phyloP scores from a whole-genome alignment of 2,888 invertebrate species.

The Griposia aprilina region DNA sequence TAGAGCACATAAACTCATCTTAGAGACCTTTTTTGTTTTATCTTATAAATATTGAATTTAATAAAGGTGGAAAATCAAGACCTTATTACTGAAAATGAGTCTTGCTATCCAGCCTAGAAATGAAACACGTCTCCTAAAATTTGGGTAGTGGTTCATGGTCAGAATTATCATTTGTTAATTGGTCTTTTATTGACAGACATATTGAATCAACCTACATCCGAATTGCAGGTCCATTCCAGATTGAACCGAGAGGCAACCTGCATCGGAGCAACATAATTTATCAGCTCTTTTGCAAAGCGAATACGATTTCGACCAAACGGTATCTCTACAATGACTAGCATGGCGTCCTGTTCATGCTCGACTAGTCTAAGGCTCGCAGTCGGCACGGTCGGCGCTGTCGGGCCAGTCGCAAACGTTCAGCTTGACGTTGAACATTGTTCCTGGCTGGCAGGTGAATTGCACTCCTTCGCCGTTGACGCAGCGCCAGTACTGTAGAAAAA shows the following conservation, averaged over 20 bases:
- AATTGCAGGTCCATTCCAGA: constrained; percentile 20
- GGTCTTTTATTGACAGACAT: constrained; percentile 18
- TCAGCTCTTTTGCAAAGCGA: constrained; percentile 51
- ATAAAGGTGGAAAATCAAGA: constrained; percentile 32
- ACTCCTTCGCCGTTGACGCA: constrained; percentile 95
- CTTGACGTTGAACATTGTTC: constrained; percentile 93
- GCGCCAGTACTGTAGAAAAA: constrained; percentile 93
- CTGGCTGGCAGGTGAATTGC: constrained; percentile 93
- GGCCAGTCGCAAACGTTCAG: constrained; percentile 96
- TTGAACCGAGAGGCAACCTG: constrained; percentile 33
- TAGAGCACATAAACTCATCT: neutral
- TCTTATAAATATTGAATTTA: neutral
- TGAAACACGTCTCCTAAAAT: constrained; percentile 5
- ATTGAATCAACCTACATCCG: neutral
- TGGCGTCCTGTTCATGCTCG: constrained; percentile 45
- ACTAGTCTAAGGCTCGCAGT: constrained; percentile 83
- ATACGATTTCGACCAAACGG: constrained; percentile 60
- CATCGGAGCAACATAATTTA: constrained; percentile 46
- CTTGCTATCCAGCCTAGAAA: neutral
- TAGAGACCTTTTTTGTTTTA: neutral
- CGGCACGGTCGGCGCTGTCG: constrained; percentile 92
- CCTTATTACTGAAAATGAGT: neutral
- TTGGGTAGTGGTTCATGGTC: neutral
- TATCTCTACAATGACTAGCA: constrained; percentile 50
- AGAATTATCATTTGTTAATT: constrained; percentile 36